Base-by-base conservation (phyloP, 2,797 vertebrate genomes). In the Anniella stebbinsi region DNA sequence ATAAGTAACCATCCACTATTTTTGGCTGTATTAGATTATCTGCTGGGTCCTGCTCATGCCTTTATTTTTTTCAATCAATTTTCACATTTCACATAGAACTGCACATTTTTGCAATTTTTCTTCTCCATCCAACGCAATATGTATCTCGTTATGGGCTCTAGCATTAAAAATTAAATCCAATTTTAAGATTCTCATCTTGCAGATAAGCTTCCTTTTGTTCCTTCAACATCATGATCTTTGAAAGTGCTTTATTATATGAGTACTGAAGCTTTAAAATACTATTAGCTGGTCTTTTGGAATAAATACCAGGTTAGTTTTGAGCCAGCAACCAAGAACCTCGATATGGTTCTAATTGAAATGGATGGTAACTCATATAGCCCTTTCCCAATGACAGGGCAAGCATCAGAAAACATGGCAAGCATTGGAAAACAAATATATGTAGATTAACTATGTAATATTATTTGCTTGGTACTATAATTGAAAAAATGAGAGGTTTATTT, bases 141-240 rank as follows among this genome's bases (percentile, higher is more conserved):
- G 17, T 69, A 54, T 67, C 9, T 91, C 45, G 48, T 88, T 67
- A 57, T 7, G 33, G 76, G 89, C 88, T 77, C 25, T n/a, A 57
- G 66, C 76, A 90, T 92, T 95, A 94, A 93, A 95, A 95, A 95
- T 91, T 94, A 91, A 94, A 90, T 30, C 21, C 17, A 80, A 69
- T 84, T 80, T 73, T 69, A 72, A 57, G 87, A 87, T 12, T 84
- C 18, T 9, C 10, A 57, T 54, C 18, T 90, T 88, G 92, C 36
- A 60, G 41, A 84, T 87, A 93, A 90, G 72, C 28, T 69, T 80
- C 54, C 57, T 33, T 84, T 57, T 72, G 9, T 78, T 87, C 63
- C 54, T 87, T 66, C 69, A 77, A 57, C 7, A 85, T 54, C 41
- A 18, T 76, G 69, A n/a, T 83, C 66, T 51, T 76, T 76, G 3